Base-by-base conservation (phyloP, 2,888 invertebrate genomes). In the Apeira syringaria region DNA sequence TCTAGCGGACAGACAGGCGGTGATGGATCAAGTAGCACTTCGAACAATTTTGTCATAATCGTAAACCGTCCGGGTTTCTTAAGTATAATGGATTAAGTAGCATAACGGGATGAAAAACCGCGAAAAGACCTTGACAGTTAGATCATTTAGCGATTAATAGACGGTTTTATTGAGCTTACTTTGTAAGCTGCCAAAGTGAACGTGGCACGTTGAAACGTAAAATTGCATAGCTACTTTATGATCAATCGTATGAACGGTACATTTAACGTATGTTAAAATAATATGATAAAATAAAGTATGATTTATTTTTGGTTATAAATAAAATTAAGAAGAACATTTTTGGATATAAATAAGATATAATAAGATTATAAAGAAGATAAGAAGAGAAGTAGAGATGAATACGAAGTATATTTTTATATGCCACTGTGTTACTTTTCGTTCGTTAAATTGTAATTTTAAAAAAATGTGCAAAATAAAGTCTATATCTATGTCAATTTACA, bases 21-120 rank as follows among this genome's bases (percentile, higher is more conserved):
- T 36, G 45, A 38, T 27, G 29, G 47, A 48, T 50, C 52, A 45
- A 41, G 36, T 44, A 32, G 22, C 36, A 47, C 50, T 50, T 39
- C 25, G 34, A 31, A 40, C 61, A 64, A 68, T 68, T 69, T 64
- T 62, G 56, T 59, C 57, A 59, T 67, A 64, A 65, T 59, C 66
- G 57, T 64, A 59, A 63, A 65, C 63, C 53, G 56, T 54, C 52
- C 56, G 55, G 53, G 47, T 44, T 47, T 46, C 53, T 50, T 51
- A 49, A 47, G 44, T 50, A 47, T 53, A 53, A 55, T 56, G 46
- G 53, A 58, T 52, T 53, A 52, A 46, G 46, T 36, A 37, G 47
- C 35, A 47, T 55, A 55, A 54, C 54, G 54, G 52, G 31, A 57
- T 30, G 52, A 49, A 50, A 51, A 54, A 44, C 44, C 39, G 38